Percentiles rank a stretch among this genome's conserved stretches.
phyloP scores from a whole-genome alignment of 2,888 invertebrate genomes.

The Nebria brevicollis region DNA sequence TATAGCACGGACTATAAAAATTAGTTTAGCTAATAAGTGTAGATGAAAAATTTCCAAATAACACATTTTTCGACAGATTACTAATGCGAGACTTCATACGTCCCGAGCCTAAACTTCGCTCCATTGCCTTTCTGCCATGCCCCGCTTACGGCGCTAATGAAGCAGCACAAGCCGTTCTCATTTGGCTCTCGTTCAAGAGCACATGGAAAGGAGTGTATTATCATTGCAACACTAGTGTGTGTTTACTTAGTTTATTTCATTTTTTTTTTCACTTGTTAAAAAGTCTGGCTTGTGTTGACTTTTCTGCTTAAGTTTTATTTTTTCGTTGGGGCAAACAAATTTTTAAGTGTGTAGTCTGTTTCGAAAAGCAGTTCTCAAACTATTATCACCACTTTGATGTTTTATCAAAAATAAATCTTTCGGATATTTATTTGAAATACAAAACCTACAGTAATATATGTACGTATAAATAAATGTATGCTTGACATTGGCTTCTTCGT shows the following conservation, averaged over 20 bases:
- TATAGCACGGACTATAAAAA: neutral
- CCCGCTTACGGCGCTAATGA: constrained; percentile 20
- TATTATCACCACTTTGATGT: neutral
- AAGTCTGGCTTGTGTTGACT: neutral
- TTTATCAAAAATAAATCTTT: no score
- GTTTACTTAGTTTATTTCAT: neutral
- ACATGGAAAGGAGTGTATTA: neutral
- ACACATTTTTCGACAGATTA: neutral
- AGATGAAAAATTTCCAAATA: no score
- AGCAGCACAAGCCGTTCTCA: constrained; percentile 14
- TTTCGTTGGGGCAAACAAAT: neutral
- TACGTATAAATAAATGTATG: no score
- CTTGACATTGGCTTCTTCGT: neutral
- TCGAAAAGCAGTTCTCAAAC: neutral
- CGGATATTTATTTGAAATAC: no score
- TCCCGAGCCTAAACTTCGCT: neutral
- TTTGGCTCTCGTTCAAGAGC: constrained; percentile 25
- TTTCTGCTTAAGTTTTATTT: neutral
- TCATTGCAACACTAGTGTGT: neutral
- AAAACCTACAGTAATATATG: no score
- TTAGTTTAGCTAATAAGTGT: no score
- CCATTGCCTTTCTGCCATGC: constrained; percentile 2
- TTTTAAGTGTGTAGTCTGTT: neutral
- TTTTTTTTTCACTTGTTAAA: neutral
- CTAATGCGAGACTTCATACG: neutral